Conservation (phyloP, 2,888 invertebrate species). For the Oscheius myriophilus region DNA sequence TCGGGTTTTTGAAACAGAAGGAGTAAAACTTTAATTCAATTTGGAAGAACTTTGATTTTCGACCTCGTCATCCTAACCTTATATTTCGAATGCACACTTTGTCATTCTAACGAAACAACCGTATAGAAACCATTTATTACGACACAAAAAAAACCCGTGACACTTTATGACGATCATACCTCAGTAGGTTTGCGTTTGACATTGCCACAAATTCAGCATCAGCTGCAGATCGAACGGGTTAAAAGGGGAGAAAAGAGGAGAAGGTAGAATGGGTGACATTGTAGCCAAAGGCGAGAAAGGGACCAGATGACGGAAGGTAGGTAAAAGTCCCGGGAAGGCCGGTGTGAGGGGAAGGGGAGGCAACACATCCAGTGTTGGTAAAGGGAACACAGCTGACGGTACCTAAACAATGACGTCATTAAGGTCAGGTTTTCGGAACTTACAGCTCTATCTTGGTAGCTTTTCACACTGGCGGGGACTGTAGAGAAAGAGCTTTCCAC, state of each 20-base stretch:
- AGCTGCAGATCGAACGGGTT: conserved; percentile 19
- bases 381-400: not conserved
- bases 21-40: no score
- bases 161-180: not conserved
- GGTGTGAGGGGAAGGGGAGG: not conserved
- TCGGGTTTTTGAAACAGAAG: no score
- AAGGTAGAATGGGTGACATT: conserved; percentile 1
- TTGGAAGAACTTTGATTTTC: no score
- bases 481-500: not conserved
- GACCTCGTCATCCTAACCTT: no score
- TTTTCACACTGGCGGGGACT: not conserved
- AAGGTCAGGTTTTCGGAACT: no score
- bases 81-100: no score
- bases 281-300: conserved; percentile 21
- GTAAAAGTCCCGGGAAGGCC: conserved; percentile 1
- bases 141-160: conserved; percentile 22
- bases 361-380: not conserved
- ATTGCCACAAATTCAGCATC: conserved; percentile 16
- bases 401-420: not conserved
- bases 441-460: not conserved
- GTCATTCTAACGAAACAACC: no score
- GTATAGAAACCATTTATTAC: conserved; percentile 1
- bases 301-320: conserved; percentile 9
- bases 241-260: conserved; percentile 1
- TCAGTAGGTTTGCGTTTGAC: conserved; percentile 5